Evolutionary conservation across 2,797 vertebrate species (phyloP).

Genomic region (Oryzias sinensis): DNA sequence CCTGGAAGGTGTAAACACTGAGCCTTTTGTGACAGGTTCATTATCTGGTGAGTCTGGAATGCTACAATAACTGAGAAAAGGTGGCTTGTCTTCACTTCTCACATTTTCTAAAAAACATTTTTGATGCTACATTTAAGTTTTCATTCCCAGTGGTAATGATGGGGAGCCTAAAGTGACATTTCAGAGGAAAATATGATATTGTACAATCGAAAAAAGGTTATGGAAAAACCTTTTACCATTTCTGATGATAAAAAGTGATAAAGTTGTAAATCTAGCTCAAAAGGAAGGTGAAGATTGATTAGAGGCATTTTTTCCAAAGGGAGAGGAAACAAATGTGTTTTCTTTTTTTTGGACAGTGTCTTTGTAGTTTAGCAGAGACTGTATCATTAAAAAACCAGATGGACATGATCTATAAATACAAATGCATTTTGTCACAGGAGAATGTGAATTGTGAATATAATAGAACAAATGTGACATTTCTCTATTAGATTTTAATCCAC

Average conservation of each 20-base stretch:
- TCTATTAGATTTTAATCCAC: too few relatives aligned
- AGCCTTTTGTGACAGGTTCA: constrained; percentile 41
- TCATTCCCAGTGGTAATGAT: constrained; percentile 1
- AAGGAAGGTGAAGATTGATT: constrained; percentile 9
- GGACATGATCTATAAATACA: too few relatives aligned
- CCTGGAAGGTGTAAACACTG: constrained; percentile 51
- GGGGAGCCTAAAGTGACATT: constrained; percentile 13
- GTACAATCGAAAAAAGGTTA: constrained; percentile 1
- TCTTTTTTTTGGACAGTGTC: too few relatives aligned
- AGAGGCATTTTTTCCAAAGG: too few relatives aligned
- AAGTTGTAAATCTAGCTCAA: constrained; percentile 17
- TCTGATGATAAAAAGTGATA: constrained; percentile 10
- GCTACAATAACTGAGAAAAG: constrained; percentile 57
- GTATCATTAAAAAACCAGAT: too few relatives aligned
- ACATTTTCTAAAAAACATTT: constrained; percentile 22
- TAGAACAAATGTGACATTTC: too few relatives aligned
- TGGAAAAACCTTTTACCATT: background rate
- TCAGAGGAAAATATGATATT: constrained; percentile 1
- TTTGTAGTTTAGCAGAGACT: too few relatives aligned
- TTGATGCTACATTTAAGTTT: constrained; percentile 60
- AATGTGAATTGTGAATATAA: too few relatives aligned
- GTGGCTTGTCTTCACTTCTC: constrained; percentile 24
- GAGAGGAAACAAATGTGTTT: too few relatives aligned
- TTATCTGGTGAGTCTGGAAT: constrained; percentile 41
- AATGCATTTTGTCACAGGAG: too few relatives aligned